Evolutionary conservation across 2,888 invertebrate genomes (phyloP).

Genomic region (Cephus sareptanus): DNA sequence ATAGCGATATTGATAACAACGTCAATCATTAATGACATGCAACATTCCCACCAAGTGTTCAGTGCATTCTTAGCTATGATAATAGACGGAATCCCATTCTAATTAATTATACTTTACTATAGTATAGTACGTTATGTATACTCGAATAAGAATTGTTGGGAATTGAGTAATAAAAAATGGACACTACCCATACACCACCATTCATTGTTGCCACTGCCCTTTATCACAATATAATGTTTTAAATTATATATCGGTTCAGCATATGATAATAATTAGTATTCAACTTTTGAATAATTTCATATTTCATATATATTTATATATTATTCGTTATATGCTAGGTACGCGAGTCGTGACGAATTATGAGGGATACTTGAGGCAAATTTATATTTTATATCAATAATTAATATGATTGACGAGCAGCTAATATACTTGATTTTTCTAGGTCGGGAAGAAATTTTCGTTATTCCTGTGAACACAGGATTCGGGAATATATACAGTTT

Average conservation of each 20-base stretch:
- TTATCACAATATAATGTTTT: neutral
- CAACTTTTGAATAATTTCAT: neutral
- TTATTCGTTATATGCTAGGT: neutral
- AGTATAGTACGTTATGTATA: neutral
- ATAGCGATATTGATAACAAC: neutral
- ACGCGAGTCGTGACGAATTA: neutral
- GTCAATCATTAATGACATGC: slow-evolving; percentile 45
- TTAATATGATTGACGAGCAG: neutral
- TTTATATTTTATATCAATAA: too few species aligned
- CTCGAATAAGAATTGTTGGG: neutral
- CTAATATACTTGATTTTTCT: neutral
- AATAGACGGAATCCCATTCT: neutral
- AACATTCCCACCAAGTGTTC: slow-evolving; percentile 46
- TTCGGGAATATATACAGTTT: slow-evolving; percentile 38
- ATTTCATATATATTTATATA: too few species aligned
- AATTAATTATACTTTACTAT: neutral
- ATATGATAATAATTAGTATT: neutral
- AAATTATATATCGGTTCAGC: neutral
- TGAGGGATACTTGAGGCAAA: neutral
- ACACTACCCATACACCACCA: neutral
- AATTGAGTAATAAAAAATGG: neutral
- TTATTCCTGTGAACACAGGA: slow-evolving; percentile 60
- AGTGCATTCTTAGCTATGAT: slow-evolving; percentile 28
- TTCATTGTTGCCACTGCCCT: neutral
- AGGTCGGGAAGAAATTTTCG: slow-evolving; percentile 7